These are phyloP conservation scores for Phenganax stokvisi DNA, from an alignment of 92 coral and sea anemone genomes.

Conservation along the genomic window DNA sequence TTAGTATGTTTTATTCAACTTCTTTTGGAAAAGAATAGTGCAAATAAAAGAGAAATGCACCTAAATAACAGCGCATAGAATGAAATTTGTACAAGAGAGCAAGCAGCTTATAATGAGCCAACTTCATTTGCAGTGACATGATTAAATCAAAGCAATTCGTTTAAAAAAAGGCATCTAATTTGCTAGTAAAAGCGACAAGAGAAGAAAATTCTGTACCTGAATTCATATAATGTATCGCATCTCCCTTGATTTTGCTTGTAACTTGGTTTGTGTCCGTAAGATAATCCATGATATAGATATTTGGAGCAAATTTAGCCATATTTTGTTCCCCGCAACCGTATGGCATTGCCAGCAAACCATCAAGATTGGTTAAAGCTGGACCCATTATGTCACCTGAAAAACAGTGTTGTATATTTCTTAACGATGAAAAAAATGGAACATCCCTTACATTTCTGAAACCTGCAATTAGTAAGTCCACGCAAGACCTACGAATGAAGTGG, in stretches of 20 bases:
- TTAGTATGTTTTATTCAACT: too few species aligned
- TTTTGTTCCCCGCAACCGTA: slow-evolving; percentile 49
- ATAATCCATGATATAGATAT: slow-evolving; percentile 45
- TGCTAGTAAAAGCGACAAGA: too few species aligned
- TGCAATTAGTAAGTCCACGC: too few species aligned
- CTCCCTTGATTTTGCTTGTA: slow-evolving; percentile 17
- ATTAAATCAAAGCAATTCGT: not conserved
- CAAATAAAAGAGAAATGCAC: too few species aligned
- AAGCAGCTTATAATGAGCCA: too few species aligned
- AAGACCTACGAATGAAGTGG: too few species aligned
- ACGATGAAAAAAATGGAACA: not conserved
- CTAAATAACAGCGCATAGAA: too few species aligned
- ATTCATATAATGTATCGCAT: slow-evolving; percentile 35
- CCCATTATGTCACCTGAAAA: slow-evolving; percentile 43
- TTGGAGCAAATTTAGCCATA: slow-evolving; percentile 47
- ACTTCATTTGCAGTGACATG: not conserved
- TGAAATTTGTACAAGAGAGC: too few species aligned
- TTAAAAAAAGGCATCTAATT: not conserved
- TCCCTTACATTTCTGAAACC: too few species aligned
- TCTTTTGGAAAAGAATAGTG: too few species aligned
- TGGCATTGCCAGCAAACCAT: slow-evolving; percentile 33
- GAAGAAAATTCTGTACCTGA: slow-evolving; percentile 18
- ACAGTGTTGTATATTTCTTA: not conserved
- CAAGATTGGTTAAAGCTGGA: slow-evolving; percentile 41
- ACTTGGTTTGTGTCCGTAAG: slow-evolving; percentile 36